These are phyloP conservation scores for Heteromurus nitidus DNA, from an alignment of 2,888 invertebrate genomes.

Conservation along the genomic window DNA sequence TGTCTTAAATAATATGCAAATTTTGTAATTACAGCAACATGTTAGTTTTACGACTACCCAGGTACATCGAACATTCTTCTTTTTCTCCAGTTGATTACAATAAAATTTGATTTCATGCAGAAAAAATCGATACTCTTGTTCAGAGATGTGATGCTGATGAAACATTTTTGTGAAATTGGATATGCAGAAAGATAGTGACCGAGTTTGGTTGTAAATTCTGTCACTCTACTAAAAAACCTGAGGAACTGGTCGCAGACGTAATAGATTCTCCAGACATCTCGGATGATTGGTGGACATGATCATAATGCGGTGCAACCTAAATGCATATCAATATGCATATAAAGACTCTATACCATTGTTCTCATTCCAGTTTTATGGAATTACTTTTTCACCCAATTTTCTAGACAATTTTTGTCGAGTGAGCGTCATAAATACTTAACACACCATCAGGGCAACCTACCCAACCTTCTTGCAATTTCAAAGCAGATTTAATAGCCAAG, in stretches of 20 bases:
- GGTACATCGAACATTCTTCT: not conserved
- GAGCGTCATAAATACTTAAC: not conserved
- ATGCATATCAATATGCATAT: not conserved
- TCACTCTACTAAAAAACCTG: slow-evolving; percentile 2
- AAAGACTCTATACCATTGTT: not conserved
- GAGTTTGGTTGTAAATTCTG: not conserved
- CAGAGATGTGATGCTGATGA: no score
- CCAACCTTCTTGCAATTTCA: no score
- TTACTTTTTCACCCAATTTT: not conserved
- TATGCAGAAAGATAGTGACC: not conserved
- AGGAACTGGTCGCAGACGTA: slow-evolving; percentile 10
- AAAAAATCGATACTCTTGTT: no score
- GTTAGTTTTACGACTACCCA: no score
- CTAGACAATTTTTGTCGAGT: not conserved
- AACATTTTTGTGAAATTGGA: not conserved
- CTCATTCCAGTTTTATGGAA: not conserved
- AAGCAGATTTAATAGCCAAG: no score
- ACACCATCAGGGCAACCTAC: no score
- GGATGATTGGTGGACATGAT: not conserved
- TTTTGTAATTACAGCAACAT: not conserved
- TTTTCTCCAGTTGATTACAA: no score
- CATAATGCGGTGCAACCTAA: not conserved
- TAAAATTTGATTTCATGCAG: no score
- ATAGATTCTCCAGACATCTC: not conserved
- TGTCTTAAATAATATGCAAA: not conserved